Evolutionary conservation across 2,113 vertebrate genomes (phyloP).

Genomic region (Gorsachius goisagi): DNA sequence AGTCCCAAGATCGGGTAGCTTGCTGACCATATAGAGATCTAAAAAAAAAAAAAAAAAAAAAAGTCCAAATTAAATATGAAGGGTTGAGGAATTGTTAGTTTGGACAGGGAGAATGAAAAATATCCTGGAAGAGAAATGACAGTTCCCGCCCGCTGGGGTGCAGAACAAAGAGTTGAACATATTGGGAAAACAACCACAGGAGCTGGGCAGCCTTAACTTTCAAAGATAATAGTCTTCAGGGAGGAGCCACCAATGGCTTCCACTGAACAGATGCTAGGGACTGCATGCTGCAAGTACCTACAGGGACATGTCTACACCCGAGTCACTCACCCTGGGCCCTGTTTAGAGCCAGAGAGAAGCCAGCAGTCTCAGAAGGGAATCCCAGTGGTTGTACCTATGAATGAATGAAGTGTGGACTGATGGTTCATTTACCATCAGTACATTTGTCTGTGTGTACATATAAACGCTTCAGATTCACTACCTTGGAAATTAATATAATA

Average conservation of each 20-base stretch:
- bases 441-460: neutral
- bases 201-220: neutral
- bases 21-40: neutral
- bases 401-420: neutral
- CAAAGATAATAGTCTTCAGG: neutral
- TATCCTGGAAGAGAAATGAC: neutral
- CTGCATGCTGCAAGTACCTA: neutral
- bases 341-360: neutral
- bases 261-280: neutral
- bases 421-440: neutral
- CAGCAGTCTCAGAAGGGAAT: neutral
- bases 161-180: neutral
- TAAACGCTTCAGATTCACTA: neutral
- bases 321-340: neutral
- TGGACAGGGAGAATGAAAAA: neutral
- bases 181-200: neutral
- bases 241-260: neutral
- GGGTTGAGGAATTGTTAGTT: neutral
- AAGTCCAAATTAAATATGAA: neutral
- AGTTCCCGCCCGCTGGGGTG: neutral
- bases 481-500: neutral
- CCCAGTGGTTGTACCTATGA: neutral
- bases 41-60: neutral
- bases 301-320: fast-evolving
- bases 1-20: neutral